phyloP scores from a whole-genome alignment of 2,113 vertebrate species.

The Syngnathus typhle region DNA sequence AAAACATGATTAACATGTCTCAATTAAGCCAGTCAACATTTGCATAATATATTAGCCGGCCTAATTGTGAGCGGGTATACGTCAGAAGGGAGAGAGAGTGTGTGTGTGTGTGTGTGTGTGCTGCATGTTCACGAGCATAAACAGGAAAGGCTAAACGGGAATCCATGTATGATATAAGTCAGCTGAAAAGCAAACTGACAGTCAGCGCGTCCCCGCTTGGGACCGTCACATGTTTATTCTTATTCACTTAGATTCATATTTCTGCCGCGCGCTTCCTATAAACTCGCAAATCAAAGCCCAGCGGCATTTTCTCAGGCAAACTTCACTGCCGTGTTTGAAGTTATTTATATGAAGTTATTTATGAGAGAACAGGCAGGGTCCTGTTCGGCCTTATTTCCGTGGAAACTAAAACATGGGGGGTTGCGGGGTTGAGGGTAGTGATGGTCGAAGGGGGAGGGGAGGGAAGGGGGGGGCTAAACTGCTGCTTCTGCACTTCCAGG shows the following conservation, averaged over 20 bases:
- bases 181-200: slow-evolving; percentile 42
- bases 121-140: slow-evolving; percentile 31
- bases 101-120: slow-evolving; percentile 35
- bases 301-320: slow-evolving; percentile 43
- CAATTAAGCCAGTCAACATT: slow-evolving; percentile 96
- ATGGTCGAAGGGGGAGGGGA: not conserved
- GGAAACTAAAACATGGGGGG: slow-evolving; percentile 67
- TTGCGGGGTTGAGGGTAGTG: slow-evolving; percentile 36
- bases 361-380: slow-evolving; percentile 60
- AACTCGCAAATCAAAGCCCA: slow-evolving; percentile 52
- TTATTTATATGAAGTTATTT: slow-evolving; percentile 67
- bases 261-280: slow-evolving; percentile 38
- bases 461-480: slow-evolving; percentile 57
- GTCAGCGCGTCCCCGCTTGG: slow-evolving; percentile 25
- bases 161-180: slow-evolving; percentile 39
- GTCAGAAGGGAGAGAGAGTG: slow-evolving; percentile 78
- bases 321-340: slow-evolving; percentile 46
- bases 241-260: slow-evolving; percentile 40
- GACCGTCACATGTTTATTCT: slow-evolving; percentile 42
- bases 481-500: slow-evolving; percentile 71
- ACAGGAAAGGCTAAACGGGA: slow-evolving; percentile 38
- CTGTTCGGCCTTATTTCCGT: slow-evolving; percentile 65
- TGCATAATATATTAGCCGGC: slow-evolving; percentile 99
- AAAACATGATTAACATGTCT: slow-evolving; percentile 99
- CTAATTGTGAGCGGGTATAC: slow-evolving; percentile 85